phyloP scores from a whole-genome alignment of 1,140 invertebrate genomes.

The Nasonia longicornis region DNA sequence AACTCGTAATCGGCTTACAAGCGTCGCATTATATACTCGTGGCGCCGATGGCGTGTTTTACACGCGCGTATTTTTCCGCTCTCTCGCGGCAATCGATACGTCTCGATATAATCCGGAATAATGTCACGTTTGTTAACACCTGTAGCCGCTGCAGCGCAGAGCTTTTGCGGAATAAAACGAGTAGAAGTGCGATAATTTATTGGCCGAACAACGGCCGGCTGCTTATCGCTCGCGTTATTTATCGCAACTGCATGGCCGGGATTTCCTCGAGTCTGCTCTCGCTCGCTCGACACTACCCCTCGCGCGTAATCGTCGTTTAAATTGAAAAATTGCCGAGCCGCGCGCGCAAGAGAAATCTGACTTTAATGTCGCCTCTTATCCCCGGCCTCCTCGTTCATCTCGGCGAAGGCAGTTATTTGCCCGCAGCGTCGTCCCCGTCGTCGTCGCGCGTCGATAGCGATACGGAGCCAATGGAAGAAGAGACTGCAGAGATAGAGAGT shows the following conservation, averaged over 20 bases:
- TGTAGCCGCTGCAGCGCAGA: not conserved
- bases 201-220: not conserved
- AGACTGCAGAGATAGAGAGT: constrained; percentile 39
- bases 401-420: constrained; percentile 34
- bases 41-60: not conserved
- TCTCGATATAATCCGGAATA: not conserved
- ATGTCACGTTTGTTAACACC: constrained; percentile 3
- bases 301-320: constrained; percentile 31
- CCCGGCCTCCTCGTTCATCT: constrained; percentile 6
- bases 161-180: not conserved
- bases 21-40: not conserved
- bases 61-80: not conserved
- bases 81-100: too few species aligned
- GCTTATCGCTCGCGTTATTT: not conserved
- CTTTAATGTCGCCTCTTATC: constrained; percentile 37
- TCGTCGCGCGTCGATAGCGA: constrained; percentile 40
- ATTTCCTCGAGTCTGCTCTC: constrained; percentile 2
- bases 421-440: constrained; percentile 30
- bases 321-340: constrained; percentile 31
- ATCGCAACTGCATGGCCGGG: not conserved
- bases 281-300: constrained; percentile 9
- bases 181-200: not conserved
- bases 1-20: not conserved
- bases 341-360: constrained; percentile 18
- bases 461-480: not conserved